Evolutionary conservation across 2,888 invertebrate genomes (phyloP), one percentile per base, ranked within the genome.

Genomic region (Steinernema scapterisci): DNA sequence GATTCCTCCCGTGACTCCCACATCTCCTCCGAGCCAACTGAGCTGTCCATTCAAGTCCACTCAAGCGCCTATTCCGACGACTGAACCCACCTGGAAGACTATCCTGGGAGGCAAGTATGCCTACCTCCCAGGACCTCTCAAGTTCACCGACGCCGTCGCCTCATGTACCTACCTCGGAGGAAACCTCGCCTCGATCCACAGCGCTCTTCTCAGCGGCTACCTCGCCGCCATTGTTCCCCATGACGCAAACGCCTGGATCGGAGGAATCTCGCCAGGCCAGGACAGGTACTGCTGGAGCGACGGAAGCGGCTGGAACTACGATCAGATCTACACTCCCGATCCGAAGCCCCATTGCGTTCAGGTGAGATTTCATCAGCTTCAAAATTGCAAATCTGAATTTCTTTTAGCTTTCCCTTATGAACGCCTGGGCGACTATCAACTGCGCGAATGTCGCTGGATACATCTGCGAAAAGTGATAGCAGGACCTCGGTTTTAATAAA

Each of bases 231-330:
- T 63, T 11, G 25, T 63, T 31, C 63, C 63, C 2, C 7, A 31
- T 2, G 31, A 16, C 27, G 2, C 16, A 1, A 11, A 13, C 31
- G 63, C 31, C 1, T 63, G 63, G 63, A 63, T 63, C 31, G 63
- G 63, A 27, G 63, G 63, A 27, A 27, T 63, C 31, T 63, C 63
- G 63, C 31, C 63, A 6, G 63, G 63, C 13, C 16, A 63, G 1
- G 31, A 38, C 5, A 27, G 27, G 1, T 63, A 63, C 63, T 63
- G 63, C 31, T 63, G 63, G 63, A 63, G 27, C 31, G 63, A 63
- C 31, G 63, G 16, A 11, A 63, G 16, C 31, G 7, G 63, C 6
- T 63, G 63, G 63, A 63, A 63, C 31, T 63, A 25, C 63, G 63
- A 63, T 13, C 11, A 25, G 16, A 16, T 63, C 11, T 25, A 27